Conservation (phyloP, 2,888 invertebrate genomes). For the Eupithecia vulgata region DNA sequence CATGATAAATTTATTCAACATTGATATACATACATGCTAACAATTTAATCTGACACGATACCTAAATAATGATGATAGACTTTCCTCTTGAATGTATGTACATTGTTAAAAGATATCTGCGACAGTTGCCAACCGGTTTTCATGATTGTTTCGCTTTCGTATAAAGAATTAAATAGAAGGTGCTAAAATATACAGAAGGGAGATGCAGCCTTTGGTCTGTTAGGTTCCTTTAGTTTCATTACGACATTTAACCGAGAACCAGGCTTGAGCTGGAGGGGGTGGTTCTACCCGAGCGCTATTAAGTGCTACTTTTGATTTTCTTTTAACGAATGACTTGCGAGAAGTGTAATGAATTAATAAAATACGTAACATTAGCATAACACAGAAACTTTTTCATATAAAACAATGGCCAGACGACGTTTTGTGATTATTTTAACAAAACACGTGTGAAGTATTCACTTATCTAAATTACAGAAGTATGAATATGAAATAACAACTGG, state of each 20-base stretch:
- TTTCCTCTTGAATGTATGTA: too few relatives aligned
- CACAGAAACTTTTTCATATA: slow-evolving; percentile 55
- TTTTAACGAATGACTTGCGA: slow-evolving; percentile 12
- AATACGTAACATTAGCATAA: slow-evolving; percentile 66
- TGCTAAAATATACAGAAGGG: neutral
- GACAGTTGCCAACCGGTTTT: neutral
- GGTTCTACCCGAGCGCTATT: neutral
- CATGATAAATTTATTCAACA: too few relatives aligned
- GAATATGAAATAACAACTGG: neutral
- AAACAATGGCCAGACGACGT: slow-evolving; percentile 19
- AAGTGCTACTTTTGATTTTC: neutral
- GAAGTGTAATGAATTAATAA: slow-evolving; percentile 33
- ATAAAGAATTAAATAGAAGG: too few relatives aligned
- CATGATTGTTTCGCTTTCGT: neutral
- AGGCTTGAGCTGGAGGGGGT: neutral
- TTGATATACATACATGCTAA: too few relatives aligned
- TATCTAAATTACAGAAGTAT: slow-evolving; percentile 11
- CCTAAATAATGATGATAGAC: too few relatives aligned
- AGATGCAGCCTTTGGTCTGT: neutral
- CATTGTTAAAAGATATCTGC: too few relatives aligned
- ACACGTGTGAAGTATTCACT: slow-evolving; percentile 37
- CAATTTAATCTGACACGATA: too few relatives aligned
- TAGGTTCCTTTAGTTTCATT: neutral
- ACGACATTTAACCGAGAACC: neutral
- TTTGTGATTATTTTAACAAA: slow-evolving; percentile 22